Evolutionary conservation across 1,140 invertebrate genomes (phyloP).

Genomic region (Trypoxylus dichotomus): DNA sequence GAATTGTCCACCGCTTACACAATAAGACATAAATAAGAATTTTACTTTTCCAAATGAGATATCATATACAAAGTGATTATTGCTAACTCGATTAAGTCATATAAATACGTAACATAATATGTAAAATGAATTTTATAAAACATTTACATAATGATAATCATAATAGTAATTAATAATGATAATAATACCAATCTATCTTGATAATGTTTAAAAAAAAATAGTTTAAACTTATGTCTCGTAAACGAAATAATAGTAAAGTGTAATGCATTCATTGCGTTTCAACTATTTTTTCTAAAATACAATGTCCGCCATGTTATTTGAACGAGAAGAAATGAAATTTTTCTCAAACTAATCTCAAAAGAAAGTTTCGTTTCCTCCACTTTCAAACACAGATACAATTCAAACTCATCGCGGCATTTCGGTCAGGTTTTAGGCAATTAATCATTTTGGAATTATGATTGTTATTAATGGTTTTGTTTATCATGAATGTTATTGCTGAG

Average conservation of each 20-base stretch:
- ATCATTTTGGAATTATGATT: no score
- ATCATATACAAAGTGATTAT: conserved; percentile 6
- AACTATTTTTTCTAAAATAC: background rate
- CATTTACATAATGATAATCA: conserved; percentile 8
- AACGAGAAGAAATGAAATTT: background rate
- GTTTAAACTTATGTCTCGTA: background rate
- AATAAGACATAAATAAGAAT: background rate
- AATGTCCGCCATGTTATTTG: background rate
- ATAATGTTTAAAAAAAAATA: background rate
- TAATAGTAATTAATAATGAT: background rate
- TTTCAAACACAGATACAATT: no score
- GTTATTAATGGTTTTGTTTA: no score
- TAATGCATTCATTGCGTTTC: background rate
- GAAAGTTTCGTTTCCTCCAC: no score
- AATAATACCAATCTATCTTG: conserved; percentile 10
- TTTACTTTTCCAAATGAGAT: conserved; percentile 7
- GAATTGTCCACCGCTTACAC: background rate
- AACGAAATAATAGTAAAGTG: background rate
- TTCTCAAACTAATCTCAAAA: no score
- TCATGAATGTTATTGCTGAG: no score
- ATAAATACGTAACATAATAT: conserved; percentile 23
- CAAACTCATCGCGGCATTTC: no score
- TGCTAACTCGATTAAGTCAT: conserved; percentile 19
- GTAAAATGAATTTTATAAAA: conserved; percentile 11
- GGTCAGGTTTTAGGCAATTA: no score